Percentiles rank a stretch among this genome's conserved stretches.
These are phyloP conservation scores for Astreopora myriophthalma DNA, from an alignment of 64 coral and sea anemone species.

Conservation along the genomic window DNA sequence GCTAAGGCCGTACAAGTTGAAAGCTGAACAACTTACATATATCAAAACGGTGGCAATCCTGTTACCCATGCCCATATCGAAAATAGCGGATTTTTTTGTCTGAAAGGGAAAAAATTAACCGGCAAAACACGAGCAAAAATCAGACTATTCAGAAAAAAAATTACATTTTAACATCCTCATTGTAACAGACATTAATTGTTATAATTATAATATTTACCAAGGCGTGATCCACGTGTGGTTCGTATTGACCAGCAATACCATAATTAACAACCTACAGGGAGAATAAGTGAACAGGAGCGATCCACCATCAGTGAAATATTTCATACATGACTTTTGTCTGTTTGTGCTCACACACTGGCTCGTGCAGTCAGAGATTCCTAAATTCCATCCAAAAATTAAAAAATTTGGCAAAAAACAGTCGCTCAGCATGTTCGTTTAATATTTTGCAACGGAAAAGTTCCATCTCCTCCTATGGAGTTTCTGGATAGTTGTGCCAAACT, in stretches of 20 bases:
- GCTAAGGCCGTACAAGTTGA: too few species aligned
- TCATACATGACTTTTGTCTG: not conserved
- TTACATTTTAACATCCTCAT: not conserved
- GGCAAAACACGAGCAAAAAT: not conserved
- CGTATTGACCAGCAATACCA: constrained; percentile 68
- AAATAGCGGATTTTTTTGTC: constrained; percentile 28
- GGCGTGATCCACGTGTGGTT: constrained; percentile 74
- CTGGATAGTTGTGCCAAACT: too few species aligned
- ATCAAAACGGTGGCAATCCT: constrained; percentile 64
- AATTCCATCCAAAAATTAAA: too few species aligned
- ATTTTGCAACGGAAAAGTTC: too few species aligned
- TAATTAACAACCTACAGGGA: constrained; percentile 68
- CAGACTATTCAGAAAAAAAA: not conserved
- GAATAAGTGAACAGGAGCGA: not conserved
- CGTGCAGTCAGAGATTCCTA: too few species aligned
- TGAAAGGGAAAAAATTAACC: not conserved
- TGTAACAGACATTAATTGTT: not conserved
- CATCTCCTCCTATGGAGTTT: too few species aligned
- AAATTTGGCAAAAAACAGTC: too few species aligned
- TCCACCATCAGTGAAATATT: not conserved
- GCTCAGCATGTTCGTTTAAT: too few species aligned
- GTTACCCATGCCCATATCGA: constrained; percentile 59
- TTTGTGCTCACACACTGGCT: not conserved
- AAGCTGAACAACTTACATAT: constrained; percentile 39
- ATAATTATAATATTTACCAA: constrained; percentile 11